Evolutionary conservation across 2,113 vertebrate species (phyloP), one percentile per base, ranked within the genome.

Genomic region (Sphaerodactylus townsendi): DNA sequence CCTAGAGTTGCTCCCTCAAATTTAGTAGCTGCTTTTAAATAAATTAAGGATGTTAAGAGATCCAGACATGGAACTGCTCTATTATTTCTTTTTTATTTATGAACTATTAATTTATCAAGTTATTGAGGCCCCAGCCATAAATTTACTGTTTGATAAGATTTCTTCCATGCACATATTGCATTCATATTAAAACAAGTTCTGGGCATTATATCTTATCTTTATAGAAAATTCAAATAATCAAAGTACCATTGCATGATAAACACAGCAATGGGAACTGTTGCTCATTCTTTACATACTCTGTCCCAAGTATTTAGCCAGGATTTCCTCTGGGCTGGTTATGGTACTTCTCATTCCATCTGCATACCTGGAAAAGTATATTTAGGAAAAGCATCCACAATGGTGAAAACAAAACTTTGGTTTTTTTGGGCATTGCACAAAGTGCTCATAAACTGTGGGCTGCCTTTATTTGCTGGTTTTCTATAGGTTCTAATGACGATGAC

Each of bases 161-260:
- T 39, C 19, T 35, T 70, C 6, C 50, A 70, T 62, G 70, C 30
- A 77, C 17, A 76, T 39, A 64, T 37, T 21, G 23, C 37, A n/a
- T 71, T 81, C 35, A 19, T 30, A 39, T 59, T 53, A n/a, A 6
- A 39, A n/a, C 74, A 77, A 56, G 30, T 19, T 46, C 28, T 77
- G 69, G 17, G 17, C 39, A 82, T 28, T 44, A 62, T 41, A 62
- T 10, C 66, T 77, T 78, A 77, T 78, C 82, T 46, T 44, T 77
- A 59, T 56, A 59, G 30, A 21, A 21, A 77, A 62, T 70, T 62
- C 68, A 77, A 84, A 84, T 71, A 84, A 84, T 44, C 64, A 70
- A 77, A 50, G 23, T 33, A 14, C 48, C 30, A 77, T 76, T 77
- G 44, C 28, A 59, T 77, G 50, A 77, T 14, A 77, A 83, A 77